Percentiles rank a stretch among this genome's conserved stretches.
phyloP scores from a whole-genome alignment of 2,797 vertebrate species.

The Nyctibius grandis region DNA sequence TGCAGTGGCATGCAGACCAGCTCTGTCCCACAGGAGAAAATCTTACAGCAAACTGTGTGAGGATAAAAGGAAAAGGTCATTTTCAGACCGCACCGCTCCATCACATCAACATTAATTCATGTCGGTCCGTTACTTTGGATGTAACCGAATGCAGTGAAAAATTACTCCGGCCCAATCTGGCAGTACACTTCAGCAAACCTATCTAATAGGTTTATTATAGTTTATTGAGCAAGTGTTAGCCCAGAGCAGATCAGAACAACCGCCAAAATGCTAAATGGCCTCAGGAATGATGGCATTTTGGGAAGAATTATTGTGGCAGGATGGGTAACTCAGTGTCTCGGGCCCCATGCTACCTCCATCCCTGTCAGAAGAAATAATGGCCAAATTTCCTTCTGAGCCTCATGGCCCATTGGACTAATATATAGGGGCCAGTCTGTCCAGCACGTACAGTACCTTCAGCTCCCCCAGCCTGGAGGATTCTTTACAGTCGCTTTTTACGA shows the following conservation, averaged over 20 bases:
- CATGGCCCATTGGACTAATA: constrained; percentile 18
- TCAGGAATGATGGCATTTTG: constrained; percentile 19
- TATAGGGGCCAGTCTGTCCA: background rate
- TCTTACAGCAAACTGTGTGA: background rate
- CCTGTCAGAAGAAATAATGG: constrained; percentile 54
- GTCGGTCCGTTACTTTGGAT: background rate
- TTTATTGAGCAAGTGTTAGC: constrained; percentile 49
- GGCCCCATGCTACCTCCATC: background rate
- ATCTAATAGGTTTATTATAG: constrained; percentile 60
- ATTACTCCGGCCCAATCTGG: constrained; percentile 17
- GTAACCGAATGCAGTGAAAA: constrained; percentile 16
- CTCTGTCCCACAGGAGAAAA: background rate
- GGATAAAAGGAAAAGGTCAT: constrained; percentile 29
- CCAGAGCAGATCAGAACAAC: constrained; percentile 31
- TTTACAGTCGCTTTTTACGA: background rate
- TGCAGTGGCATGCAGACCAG: background rate
- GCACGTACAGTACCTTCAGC: background rate
- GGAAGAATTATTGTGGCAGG: constrained; percentile 41
- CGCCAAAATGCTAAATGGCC: background rate
- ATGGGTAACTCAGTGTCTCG: constrained; percentile 14
- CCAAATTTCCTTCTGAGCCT: constrained; percentile 28
- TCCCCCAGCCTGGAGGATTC: background rate
- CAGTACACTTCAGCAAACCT: constrained; percentile 50
- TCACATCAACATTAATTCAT: constrained; percentile 46
- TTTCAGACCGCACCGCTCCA: background rate